Conservation (phyloP, 2,888 invertebrate species). For the Clitarchus hookeri region DNA sequence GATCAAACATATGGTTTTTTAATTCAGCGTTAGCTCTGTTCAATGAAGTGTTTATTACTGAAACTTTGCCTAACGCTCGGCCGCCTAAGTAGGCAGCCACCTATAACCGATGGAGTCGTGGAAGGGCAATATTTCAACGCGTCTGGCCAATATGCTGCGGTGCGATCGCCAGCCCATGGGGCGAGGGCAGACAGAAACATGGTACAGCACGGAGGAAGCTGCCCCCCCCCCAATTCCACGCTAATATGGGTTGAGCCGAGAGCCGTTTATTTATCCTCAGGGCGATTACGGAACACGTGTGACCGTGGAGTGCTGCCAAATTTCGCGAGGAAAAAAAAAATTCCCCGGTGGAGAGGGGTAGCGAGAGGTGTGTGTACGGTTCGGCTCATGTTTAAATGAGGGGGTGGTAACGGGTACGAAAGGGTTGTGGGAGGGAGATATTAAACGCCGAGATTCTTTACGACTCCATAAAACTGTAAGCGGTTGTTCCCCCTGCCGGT, state of each 20-base stretch:
- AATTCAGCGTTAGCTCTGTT: no score
- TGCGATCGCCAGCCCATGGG: no score
- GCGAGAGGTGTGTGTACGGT: background rate
- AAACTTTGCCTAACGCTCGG: no score
- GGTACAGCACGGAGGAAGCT: no score
- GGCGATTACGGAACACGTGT: background rate
- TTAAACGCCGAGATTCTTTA: background rate
- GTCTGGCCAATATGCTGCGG: no score
- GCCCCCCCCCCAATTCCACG: no score
- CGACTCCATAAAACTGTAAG: conserved; percentile 14
- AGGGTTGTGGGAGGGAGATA: background rate
- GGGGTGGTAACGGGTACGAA: background rate
- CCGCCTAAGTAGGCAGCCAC: no score
- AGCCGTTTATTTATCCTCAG: background rate
- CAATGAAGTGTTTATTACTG: no score
- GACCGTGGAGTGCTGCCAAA: background rate
- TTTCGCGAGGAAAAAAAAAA: background rate
- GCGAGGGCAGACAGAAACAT: no score
- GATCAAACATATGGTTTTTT: no score
- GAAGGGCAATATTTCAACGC: no score
- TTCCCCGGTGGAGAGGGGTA: background rate
- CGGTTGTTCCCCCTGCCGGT: background rate
- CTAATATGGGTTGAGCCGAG: background rate
- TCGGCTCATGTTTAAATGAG: background rate
- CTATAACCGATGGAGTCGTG: no score